Evolutionary conservation across 2,888 invertebrate species (phyloP), one percentile per base, ranked within the genome.

Genomic region (Drosophila mulleri): DNA sequence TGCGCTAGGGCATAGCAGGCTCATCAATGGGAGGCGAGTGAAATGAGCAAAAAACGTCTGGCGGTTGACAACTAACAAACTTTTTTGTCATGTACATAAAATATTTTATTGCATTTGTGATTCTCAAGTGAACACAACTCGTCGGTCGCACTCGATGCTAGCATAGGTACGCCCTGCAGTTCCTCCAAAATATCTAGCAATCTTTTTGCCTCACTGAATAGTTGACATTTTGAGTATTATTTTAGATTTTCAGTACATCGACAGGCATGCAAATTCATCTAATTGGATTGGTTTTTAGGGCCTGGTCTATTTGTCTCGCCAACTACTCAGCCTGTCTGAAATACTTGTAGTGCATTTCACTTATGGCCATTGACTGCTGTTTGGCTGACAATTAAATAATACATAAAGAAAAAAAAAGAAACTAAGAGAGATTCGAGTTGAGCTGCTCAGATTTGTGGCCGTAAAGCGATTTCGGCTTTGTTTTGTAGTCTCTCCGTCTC

Each of bases 211-310:
- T 75, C 66, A 65, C n/a, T 73, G 74, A 72, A 86, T 79, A 83
- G 79, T 87, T 87, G 84, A 85, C 88, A 89, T 87, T 85, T 89
- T 80, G 65, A 71, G 74, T 82, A 74, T 66, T 74, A 79, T 74
- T 77, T 74, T 53, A 64, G 70, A 72, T 74, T 72, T 72, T 70
- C 53, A 71, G 70, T 70, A 65, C 75, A 86, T 58, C 72, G 89
- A 83, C 89, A 88, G 88, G 86, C 81, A 67, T 80, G 78, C 88
- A 89, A 84, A 84, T 72, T 75, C 89, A 77, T 82, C 89, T 89
- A 89, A 84, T 89, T 84, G 85, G 74, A 75, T 80, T 64, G 88
- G 67, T 32, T 32, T 18, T 47, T 16, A 45, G 23, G 45, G 45
- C 23, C 14, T 16, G 23, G 7, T 45, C 23, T 2, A 14, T 9